Base-by-base conservation (phyloP, 2,797 vertebrate species). In the Acrocephalus scirpaceus region DNA sequence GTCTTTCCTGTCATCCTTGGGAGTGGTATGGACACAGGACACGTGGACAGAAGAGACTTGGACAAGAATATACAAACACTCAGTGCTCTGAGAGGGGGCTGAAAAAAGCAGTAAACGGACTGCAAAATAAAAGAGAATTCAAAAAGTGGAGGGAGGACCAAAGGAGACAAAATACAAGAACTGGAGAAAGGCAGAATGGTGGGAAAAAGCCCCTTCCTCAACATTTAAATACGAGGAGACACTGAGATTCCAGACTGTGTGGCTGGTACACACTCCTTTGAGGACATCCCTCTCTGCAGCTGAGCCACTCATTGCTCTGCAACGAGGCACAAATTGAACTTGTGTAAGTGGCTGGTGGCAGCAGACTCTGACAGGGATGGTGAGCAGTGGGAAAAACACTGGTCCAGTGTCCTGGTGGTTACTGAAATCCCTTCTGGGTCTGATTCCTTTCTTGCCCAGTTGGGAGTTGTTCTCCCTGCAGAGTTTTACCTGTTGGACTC, bases 241-340 rank as follows among this genome's bases (percentile, higher is more conserved):
- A 13, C 26, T 22, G 20, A 69, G 29, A 27, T 34, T 44, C 47
- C 50, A 88, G 50, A 18, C 20, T 45, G 9, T 26, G 19, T n/a
- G 48, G 16, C 21, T 10, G 2, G 25, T 36, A 58, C 16, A 25
- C 0, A 1, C 4, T 77, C n/a, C 30, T 65, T 67, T 56, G n/a
- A 54, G 13, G 40, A 48, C 30, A 50, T 45, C 29, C 17, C 15
- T 29, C 15, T 90, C n/a, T 75, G 14, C 23, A 67, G 66, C 42
- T 72, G 56, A 90, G 54, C 34, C 21, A 64, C 45, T 42, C 50
- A 54, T 8, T 15, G 27, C 22, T 73, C 51, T 70, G 77, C 56
- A 76, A 15, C 2, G 45, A 13, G 32, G 25, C n/a, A 71, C 2
- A 1, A n/a, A 51, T 0, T 3, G 26, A 45, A 53, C 27, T 42